A percentile compares a stretch with the other conserved stretches of the same genome.
phyloP scores from a whole-genome alignment of 2,113 vertebrate genomes.

The Carassius gibelio region DNA sequence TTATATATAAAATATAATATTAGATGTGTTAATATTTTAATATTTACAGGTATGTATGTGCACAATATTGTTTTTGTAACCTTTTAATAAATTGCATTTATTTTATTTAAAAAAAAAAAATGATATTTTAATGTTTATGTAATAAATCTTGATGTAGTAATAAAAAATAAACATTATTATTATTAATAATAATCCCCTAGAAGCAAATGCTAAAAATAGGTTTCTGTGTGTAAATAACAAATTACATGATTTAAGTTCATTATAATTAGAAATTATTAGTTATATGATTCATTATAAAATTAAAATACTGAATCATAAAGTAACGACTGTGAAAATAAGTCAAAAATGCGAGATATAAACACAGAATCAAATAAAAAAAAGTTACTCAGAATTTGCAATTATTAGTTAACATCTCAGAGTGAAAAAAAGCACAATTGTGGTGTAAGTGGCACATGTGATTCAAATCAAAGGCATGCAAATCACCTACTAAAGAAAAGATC shows the following conservation, averaged over 20 bases:
- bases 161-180: not conserved
- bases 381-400: too few relatives aligned
- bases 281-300: not conserved
- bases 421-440: too few relatives aligned
- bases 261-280: not conserved
- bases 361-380: too few relatives aligned
- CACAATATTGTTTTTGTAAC: too few relatives aligned
- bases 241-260: not conserved
- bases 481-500: not conserved
- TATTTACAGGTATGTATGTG: too few relatives aligned
- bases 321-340: not conserved
- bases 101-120: too few relatives aligned
- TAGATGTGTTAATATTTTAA: not conserved
- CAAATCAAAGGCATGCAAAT: not conserved
- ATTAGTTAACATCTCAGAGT: not conserved
- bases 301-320: not conserved
- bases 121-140: too few relatives aligned
- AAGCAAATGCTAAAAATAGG: not conserved
- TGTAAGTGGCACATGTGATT: not conserved
- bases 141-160: too few relatives aligned
- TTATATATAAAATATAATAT: not conserved
- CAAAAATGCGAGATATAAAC: too few relatives aligned
- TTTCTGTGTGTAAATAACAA: not conserved
- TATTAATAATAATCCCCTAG: not conserved
- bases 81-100: too few relatives aligned